Conservation (phyloP, 2,113 vertebrate genomes). For the Amia ocellicauda region DNA sequence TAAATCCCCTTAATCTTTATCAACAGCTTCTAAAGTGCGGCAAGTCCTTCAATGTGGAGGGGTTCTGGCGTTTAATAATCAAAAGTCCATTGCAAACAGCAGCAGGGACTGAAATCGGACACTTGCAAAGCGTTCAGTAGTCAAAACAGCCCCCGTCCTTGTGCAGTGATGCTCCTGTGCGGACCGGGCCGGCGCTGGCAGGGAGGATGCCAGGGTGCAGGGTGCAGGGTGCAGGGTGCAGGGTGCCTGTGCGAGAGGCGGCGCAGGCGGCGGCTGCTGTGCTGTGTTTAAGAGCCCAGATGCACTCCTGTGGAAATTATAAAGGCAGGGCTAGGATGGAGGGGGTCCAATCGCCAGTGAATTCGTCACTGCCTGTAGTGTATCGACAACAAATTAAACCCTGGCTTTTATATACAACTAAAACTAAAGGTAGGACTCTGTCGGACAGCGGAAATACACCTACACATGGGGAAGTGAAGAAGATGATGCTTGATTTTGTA, state of each 20-base stretch:
- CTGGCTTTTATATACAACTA: constrained; percentile 68
- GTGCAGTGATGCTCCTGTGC: constrained; percentile 62
- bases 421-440: constrained; percentile 68
- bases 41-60: constrained; percentile 39
- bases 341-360: constrained; percentile 86
- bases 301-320: constrained; percentile 85
- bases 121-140: constrained; percentile 60
- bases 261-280: constrained; percentile 72
- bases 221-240: constrained; percentile 67
- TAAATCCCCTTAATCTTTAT: constrained; percentile 35
- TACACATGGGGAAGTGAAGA: constrained; percentile 50
- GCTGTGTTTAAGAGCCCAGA: constrained; percentile 87
- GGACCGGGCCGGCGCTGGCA: constrained; percentile 58
- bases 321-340: constrained; percentile 89
- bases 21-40: constrained; percentile 43
- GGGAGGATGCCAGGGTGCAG: constrained; percentile 59
- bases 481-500: constrained; percentile 29
- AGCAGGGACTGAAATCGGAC: constrained; percentile 61
- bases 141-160: constrained; percentile 58
- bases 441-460: constrained; percentile 59
- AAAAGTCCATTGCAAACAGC: constrained; percentile 65
- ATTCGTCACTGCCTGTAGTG: constrained; percentile 85
- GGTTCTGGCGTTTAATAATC: constrained; percentile 35
- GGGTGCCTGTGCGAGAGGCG: constrained; percentile 62
- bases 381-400: constrained; percentile 85